Percentiles rank a stretch among this genome's conserved stretches.
phyloP scores from a whole-genome alignment of 2,113 vertebrate genomes.

The Elephantulus edwardii region DNA sequence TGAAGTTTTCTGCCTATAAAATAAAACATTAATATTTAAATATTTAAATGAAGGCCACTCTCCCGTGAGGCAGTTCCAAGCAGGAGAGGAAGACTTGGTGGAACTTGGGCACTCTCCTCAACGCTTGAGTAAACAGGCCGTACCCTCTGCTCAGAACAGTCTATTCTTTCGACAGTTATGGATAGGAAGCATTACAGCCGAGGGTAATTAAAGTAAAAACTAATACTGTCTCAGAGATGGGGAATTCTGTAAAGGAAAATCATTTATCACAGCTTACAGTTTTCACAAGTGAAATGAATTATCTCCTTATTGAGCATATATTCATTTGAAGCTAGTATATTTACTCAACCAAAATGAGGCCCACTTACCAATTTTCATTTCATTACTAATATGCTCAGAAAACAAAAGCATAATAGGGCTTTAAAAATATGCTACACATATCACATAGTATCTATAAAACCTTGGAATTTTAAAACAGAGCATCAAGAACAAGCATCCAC shows the following conservation, averaged over 20 bases:
- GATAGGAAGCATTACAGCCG: slow-evolving; percentile 98
- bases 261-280: slow-evolving; percentile 93
- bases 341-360: slow-evolving; percentile 64
- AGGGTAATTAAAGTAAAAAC: slow-evolving; percentile 99
- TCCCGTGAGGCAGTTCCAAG: slow-evolving; percentile 84
- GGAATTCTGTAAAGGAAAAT: slow-evolving; percentile 91
- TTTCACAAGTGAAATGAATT: slow-evolving; percentile 91
- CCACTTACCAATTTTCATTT: slow-evolving; percentile 67
- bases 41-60: slow-evolving; percentile 96
- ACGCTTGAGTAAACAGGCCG: slow-evolving; percentile 97
- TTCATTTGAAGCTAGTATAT: slow-evolving; percentile 74
- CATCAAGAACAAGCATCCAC: neutral
- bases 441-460: neutral
- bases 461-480: neutral
- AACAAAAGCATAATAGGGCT: slow-evolving; percentile 34
- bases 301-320: slow-evolving; percentile 87
- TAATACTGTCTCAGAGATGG: slow-evolving; percentile 96
- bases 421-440: slow-evolving; percentile 44
- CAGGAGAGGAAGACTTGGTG: slow-evolving; percentile 84
- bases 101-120: slow-evolving; percentile 88
- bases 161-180: slow-evolving; percentile 96
- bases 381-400: slow-evolving; percentile 41
- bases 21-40: slow-evolving; percentile 96
- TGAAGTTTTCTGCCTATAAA: slow-evolving; percentile 89
- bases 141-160: slow-evolving; percentile 95